Evolutionary conservation across 2,797 vertebrate species (phyloP).

Genomic region (Pteropus rufus): DNA sequence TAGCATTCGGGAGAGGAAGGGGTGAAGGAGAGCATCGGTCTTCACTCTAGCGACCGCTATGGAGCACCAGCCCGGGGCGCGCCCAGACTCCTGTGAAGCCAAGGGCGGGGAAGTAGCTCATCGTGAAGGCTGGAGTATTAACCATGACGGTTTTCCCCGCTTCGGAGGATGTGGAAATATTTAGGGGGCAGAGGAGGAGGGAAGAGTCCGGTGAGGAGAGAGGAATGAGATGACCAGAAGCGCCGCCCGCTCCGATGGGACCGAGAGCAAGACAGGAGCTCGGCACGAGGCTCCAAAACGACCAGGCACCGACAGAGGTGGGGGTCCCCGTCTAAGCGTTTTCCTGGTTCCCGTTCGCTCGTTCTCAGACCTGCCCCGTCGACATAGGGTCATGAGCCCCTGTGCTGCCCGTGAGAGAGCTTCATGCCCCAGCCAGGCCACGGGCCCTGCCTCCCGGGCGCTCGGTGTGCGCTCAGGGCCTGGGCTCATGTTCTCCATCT

Average conservation of each 20-base stretch:
- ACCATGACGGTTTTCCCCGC: neutral
- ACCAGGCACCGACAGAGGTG: accelerated
- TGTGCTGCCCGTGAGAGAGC: neutral
- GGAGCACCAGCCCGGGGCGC: accelerated
- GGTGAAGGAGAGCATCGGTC: neutral
- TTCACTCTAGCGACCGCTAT: too few relatives aligned
- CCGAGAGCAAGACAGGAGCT: neutral
- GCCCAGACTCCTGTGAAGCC: neutral
- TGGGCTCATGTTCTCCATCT: neutral
- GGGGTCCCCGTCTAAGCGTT: too few relatives aligned
- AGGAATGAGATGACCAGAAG: neutral
- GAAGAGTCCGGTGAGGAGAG: neutral
- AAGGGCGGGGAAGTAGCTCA: neutral
- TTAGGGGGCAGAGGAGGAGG: neutral
- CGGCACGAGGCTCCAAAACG: accelerated
- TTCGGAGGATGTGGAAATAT: neutral
- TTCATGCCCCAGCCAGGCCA: neutral
- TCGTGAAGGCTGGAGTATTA: too few relatives aligned
- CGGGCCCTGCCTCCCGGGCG: accelerated
- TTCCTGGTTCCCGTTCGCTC: neutral
- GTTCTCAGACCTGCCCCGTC: neutral
- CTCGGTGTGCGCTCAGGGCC: neutral
- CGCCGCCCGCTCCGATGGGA: neutral
- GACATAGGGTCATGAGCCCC: accelerated
- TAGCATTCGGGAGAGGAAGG: too few relatives aligned